Evolutionary conservation across 2,797 vertebrate genomes (phyloP), one percentile per base, ranked within the genome.

Genomic region (Brotula barbata): DNA sequence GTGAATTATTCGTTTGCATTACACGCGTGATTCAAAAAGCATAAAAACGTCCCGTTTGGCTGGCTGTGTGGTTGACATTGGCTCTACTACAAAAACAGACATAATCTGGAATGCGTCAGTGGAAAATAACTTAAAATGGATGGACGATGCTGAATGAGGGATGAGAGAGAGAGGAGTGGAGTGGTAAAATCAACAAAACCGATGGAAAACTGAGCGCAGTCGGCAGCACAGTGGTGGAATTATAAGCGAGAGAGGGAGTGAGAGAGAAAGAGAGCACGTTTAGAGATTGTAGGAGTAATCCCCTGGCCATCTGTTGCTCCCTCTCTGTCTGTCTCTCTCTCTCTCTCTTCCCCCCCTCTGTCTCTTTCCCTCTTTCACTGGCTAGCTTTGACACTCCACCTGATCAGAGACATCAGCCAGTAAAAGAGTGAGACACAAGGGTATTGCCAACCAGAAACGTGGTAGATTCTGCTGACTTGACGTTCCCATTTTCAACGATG

Each of bases 221-320:
- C 46, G 54, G 68, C 49, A 58, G 52, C 59, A 37, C 64, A 77
- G 72, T 64, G 51, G 81, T 77, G 82, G 83, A 86, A 87, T 87
- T 86, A 84, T 76, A 58, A 64, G 73, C 64, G 66, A 59, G 68
- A 77, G 71, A 63, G 68, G 48, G 71, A 66, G 68, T 75, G 71
- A 61, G 65, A 48, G 71, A 65, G 71, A 63, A 10, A 2, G 69
- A 66, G 77, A 70, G 81, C 82, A 83, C 63, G 80, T 73, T 84
- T 77, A 90, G 84, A 84, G 87, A 86, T 88, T 85, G 85, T 51
- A 50, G 81, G 74, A 76, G 78, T 92, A 92, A 92, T 92, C 90
- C 89, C 67, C 54, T 58, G 63, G 70, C 91, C 90, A 91, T 92
- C 91, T 92, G 91, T 84, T 89, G 61, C 76, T 67, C 81, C 47